phyloP scores from a whole-genome alignment of 2,888 invertebrate species.

The Hyppa rectilinea region DNA sequence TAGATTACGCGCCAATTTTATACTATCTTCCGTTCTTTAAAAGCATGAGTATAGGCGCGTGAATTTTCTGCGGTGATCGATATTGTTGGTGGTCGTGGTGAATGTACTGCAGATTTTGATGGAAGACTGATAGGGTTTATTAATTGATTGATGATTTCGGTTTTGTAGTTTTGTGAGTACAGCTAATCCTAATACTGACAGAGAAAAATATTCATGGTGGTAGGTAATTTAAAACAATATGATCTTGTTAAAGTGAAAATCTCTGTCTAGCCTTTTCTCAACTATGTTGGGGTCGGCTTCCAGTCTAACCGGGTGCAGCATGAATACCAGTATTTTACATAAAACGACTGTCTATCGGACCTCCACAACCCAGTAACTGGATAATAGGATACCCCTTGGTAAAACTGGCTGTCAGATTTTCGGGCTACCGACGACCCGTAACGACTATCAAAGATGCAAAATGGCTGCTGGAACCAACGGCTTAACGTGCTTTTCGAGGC shows the following conservation, averaged over 20 bases:
- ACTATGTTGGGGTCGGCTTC: too few species aligned
- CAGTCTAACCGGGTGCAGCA: too few species aligned
- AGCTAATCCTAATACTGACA: not conserved
- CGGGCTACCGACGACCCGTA: too few species aligned
- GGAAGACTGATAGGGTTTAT: slow-evolving; percentile 6
- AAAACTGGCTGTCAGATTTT: too few species aligned
- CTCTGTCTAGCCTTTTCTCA: too few species aligned
- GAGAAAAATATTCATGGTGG: not conserved
- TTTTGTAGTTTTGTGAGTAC: not conserved
- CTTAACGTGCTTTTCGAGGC: too few species aligned
- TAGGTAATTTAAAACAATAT: not conserved
- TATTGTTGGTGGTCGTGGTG: slow-evolving; percentile 10
- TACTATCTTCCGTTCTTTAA: slow-evolving; percentile 72
- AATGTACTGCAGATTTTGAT: slow-evolving; percentile 18
- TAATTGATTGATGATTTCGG: slow-evolving; percentile 23
- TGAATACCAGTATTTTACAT: too few species aligned
- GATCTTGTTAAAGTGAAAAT: not conserved
- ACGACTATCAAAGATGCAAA: too few species aligned
- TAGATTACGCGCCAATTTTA: slow-evolving; percentile 85
- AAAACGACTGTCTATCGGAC: too few species aligned
- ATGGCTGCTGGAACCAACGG: too few species aligned
- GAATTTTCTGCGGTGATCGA: slow-evolving; percentile 52
- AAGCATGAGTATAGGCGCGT: slow-evolving; percentile 51
- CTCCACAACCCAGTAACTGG: too few species aligned
- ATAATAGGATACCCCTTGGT: too few species aligned